Base-by-base conservation (phyloP, 1,140 invertebrate genomes). In the Drosophila sp. region DNA sequence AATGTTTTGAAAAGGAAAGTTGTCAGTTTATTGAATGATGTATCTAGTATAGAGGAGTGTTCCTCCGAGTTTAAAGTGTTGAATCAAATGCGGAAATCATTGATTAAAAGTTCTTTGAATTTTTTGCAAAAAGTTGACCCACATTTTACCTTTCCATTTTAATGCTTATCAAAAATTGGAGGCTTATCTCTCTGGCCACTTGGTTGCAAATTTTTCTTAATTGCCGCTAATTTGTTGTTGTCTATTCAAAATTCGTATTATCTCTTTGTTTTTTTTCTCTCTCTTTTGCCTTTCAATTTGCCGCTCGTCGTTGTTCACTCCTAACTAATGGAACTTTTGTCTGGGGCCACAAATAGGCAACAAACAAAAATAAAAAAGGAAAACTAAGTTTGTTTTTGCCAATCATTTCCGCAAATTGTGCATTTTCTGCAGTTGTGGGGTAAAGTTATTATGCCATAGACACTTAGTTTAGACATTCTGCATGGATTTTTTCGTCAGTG, bases 201-300 rank as follows among this genome's bases (percentile, higher is more conserved):
- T 68, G 41, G 35, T 74, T 73, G 79, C 66, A 60, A 86, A 66
- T 87, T 86, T 84, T 55, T 80, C 76, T 89, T 89, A 87, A 87
- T 87, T 87, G 84, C 80, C 61, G 79, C 70, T 80, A 87, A 87
- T 82, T 86, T 70, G 23, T 57, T 67, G 32, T 40, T 17, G n/a
- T 70, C 72, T 29, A 50, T 50, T 50, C 8, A 50, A 50, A 50
- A 50, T 61, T 61, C 4, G 41, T 61, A 27, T 44, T 60, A 25
- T 61, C n/a, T 11, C 25, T 27, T 32, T 58, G 23, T 25, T 41
- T 40, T 82, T 79, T 79, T 73, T 73, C 79, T 47, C 58, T 62
- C 69, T 86, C 71, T 72, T 80, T 87, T 66, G 72, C 65, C 27
- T 55, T 47, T 35, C 67, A 58, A 35, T 50, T 50, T 50, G 44